Conservation (phyloP, 2,888 invertebrate genomes). For the Torymus tubicola region DNA sequence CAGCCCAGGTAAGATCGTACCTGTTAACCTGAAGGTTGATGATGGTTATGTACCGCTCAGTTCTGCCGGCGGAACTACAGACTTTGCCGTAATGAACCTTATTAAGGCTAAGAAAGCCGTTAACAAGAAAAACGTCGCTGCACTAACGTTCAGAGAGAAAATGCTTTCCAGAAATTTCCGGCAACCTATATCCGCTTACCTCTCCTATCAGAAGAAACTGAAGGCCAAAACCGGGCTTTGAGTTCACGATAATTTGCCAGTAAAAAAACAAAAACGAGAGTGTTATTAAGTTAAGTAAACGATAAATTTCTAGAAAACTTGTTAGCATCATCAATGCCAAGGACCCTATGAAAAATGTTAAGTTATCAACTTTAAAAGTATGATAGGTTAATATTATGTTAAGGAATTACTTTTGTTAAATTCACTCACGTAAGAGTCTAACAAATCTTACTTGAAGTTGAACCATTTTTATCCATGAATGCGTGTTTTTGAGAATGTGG, state of each 20-base stretch:
- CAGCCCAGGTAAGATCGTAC: conserved; percentile 29
- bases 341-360: too few species aligned
- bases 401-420: too few species aligned
- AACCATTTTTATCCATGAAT: too few species aligned
- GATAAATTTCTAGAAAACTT: too few species aligned
- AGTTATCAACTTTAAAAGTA: too few species aligned
- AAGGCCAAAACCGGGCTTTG: conserved; percentile 55
- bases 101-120: conserved; percentile 60
- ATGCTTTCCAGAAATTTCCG: conserved; percentile 68
- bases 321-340: too few species aligned
- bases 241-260: neutral
- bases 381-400: too few species aligned
- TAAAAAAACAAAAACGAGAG: too few species aligned
- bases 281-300: too few species aligned
- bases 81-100: conserved; percentile 67
- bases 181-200: conserved; percentile 65
- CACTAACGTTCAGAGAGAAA: conserved; percentile 64
- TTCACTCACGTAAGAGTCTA: too few species aligned
- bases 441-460: neutral
- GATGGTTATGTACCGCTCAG: conserved; percentile 62
- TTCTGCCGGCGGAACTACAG: conserved; percentile 66
- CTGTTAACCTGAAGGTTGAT: conserved; percentile 48
- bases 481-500: neutral
- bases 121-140: conserved; percentile 56
- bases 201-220: conserved; percentile 66